Evolutionary conservation across 2,113 vertebrate species (phyloP).

Genomic region (Pomatorhinus ruficollis): DNA sequence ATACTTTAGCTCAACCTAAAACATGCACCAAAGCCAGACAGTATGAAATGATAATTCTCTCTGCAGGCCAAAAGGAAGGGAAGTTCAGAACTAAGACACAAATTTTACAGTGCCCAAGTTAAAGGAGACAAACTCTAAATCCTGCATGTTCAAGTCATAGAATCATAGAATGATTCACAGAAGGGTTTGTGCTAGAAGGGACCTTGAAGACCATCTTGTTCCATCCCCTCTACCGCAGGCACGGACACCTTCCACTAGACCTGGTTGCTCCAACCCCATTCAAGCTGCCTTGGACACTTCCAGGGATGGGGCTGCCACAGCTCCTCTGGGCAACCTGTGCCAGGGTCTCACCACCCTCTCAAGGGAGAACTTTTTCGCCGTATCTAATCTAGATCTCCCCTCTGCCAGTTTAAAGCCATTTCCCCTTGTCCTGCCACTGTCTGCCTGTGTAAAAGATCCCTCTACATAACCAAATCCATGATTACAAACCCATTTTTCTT

Average conservation of each 20-base stretch:
- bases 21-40: background rate
- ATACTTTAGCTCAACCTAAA: background rate
- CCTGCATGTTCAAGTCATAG: background rate
- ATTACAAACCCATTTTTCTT: background rate
- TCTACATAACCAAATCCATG: background rate
- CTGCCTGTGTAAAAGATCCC: background rate
- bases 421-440: background rate
- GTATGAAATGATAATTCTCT: background rate
- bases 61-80: background rate
- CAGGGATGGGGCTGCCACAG: background rate
- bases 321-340: background rate
- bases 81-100: background rate
- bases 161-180: background rate
- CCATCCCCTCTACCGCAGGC: background rate
- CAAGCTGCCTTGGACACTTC: background rate
- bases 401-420: background rate
- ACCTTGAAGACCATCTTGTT: background rate
- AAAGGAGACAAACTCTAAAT: background rate
- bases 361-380: fast-evolving
- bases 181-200: background rate
- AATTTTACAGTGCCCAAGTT: background rate
- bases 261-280: background rate
- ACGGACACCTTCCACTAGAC: background rate
- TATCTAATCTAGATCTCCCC: background rate
- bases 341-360: background rate